Evolutionary conservation across 2,113 vertebrate genomes (phyloP).

Genomic region (Python bivittatus): DNA sequence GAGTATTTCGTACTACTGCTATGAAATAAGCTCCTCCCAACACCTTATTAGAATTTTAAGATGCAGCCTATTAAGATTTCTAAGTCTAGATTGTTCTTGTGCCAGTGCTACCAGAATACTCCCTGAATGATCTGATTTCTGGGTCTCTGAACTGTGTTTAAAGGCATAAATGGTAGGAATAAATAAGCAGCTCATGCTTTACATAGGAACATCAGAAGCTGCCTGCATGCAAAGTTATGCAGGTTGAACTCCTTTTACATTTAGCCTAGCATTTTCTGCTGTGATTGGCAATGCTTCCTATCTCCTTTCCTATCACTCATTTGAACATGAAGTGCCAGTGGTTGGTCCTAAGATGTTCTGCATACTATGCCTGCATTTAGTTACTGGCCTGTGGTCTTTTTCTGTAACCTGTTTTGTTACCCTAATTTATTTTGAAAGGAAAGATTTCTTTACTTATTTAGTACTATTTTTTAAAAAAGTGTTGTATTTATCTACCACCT

Average conservation of each 20-base stretch:
- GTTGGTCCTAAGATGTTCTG: neutral
- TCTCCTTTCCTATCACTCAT: neutral
- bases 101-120: rapidly evolving
- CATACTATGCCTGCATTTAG: neutral
- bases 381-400: neutral
- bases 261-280: neutral
- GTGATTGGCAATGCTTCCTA: neutral
- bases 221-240: neutral
- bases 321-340: neutral
- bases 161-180: neutral
- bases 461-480: neutral
- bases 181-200: neutral
- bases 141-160: neutral
- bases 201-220: neutral
- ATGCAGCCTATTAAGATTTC: neutral
- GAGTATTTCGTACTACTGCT: neutral
- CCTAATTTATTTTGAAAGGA: neutral
- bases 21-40: rapidly evolving
- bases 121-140: neutral
- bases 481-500: neutral
- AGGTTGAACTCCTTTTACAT: neutral
- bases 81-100: neutral
- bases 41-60: neutral
- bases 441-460: neutral
- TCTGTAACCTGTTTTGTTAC: neutral